A percentile compares a stretch with the other conserved stretches of the same genome.
Evolutionary conservation across 1,140 invertebrate genomes (phyloP).

Genomic region (Adoxophyes honmai): DNA sequence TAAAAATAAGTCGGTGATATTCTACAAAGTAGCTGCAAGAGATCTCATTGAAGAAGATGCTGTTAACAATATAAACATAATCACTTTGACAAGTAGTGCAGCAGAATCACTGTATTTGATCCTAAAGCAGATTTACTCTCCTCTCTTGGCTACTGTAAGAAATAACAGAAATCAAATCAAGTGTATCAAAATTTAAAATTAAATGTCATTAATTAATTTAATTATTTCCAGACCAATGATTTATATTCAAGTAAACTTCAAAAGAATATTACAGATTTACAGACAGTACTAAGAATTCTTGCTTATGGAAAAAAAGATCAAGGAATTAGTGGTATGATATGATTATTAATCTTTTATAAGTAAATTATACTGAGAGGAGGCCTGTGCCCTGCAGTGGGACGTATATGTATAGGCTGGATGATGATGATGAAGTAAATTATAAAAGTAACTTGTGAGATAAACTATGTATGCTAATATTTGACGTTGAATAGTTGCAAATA

Average conservation of each 20-base stretch:
- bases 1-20: conserved; percentile 50
- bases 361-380: too few relatives aligned
- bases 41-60: conserved; percentile 36
- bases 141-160: conserved; percentile 47
- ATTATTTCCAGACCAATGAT: conserved; percentile 47
- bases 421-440: too few relatives aligned
- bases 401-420: too few relatives aligned
- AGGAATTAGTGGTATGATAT: conserved; percentile 53
- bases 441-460: too few relatives aligned
- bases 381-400: too few relatives aligned
- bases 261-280: conserved; percentile 56
- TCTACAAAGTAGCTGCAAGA: conserved; percentile 51
- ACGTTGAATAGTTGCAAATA: too few relatives aligned
- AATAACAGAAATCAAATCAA: neutral
- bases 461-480: too few relatives aligned
- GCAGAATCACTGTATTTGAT: conserved; percentile 58
- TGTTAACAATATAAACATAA: conserved; percentile 48
- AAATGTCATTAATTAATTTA: neutral
- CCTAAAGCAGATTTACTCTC: conserved; percentile 54
- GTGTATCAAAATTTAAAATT: conserved; percentile 10
- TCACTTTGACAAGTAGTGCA: conserved; percentile 46
- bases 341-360: too few relatives aligned
- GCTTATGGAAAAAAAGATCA: conserved; percentile 48
- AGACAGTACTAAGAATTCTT: conserved; percentile 51
- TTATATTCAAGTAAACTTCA: conserved; percentile 57